phyloP scores from a whole-genome alignment of 2,797 vertebrate species.

The Huso huso region DNA sequence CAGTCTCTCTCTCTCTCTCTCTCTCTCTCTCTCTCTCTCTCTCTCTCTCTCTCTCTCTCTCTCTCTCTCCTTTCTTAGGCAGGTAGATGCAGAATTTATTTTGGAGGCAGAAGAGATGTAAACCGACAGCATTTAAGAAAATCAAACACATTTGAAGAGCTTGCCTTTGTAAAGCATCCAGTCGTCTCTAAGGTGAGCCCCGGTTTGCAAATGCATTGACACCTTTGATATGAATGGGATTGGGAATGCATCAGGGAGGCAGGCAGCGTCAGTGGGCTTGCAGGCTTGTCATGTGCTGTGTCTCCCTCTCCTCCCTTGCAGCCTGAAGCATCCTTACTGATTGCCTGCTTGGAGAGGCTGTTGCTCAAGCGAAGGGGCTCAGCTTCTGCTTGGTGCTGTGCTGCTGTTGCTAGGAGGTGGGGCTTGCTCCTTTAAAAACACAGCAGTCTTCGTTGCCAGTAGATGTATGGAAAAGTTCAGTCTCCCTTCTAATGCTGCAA shows the following conservation, averaged over 20 bases:
- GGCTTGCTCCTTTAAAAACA: conserved; percentile 5
- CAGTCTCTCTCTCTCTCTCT: conserved; percentile 32
- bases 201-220: too few species aligned
- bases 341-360: conserved; percentile 57
- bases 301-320: background rate
- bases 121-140: too few species aligned
- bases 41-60: background rate
- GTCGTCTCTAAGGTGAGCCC: too few species aligned
- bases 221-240: too few species aligned
- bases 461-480: too few species aligned
- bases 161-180: too few species aligned
- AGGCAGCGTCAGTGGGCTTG: too few species aligned
- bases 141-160: too few species aligned
- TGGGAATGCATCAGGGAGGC: too few species aligned
- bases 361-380: conserved; percentile 70
- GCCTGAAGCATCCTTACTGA: conserved; percentile 54
- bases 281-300: background rate
- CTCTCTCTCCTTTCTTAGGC: background rate
- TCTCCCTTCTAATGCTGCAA: too few species aligned
- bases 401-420: conserved; percentile 5
- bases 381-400: conserved; percentile 13
- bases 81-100: too few species aligned
- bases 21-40: conserved; percentile 13
- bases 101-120: too few species aligned
- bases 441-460: background rate